Base-by-base conservation (phyloP, 2,888 invertebrate genomes). In the Phragmatobia fuliginosa region DNA sequence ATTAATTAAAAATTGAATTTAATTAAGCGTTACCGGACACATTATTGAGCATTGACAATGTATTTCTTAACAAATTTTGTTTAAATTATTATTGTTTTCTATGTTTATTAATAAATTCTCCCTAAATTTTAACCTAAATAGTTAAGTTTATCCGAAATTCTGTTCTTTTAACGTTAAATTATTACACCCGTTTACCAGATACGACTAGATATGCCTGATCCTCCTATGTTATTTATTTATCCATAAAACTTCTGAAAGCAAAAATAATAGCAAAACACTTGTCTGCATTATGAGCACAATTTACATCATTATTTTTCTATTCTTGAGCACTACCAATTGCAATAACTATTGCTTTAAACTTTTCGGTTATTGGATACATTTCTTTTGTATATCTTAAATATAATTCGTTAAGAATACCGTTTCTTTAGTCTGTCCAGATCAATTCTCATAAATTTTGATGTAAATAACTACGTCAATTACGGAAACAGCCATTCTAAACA, bases 401-500 rank as follows among this genome's bases (percentile, higher is more conserved):
- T n/a, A n/a, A n/a, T 52, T 52, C 5, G 1, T 52, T 14, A 52
- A 49, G n/a, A 49, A 25, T 52, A 25, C 25, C 1, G 52, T 52
- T 52, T 25, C n/a, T 52, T n/a, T 49, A 4, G 3, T 25, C n/a
- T 49, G 21, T n/a, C 49, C 74, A 76, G 73, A 80, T 69, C 74
- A 73, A 61, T 72, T 60, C 77, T 70, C 66, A 67, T 59, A 78
- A 76, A 70, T 74, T 76, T 62, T 62, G 31, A 59, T 67, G 74
- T 80, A 80, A 76, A 80, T 74, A 80, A 80, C 62, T 64, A 81
- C 74, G 73, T 76, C 79, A 81, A 81, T 75, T 73, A 68, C 73
- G 76, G 65, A 79, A 82, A 83, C 79, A 80, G 82, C 84, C 80
- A 76, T 82, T 80, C 78, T 83, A 87, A 88, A 89, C 88, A 91